Base-by-base conservation (phyloP, 2,113 vertebrate species). In the Austrofundulus limnaeus region DNA sequence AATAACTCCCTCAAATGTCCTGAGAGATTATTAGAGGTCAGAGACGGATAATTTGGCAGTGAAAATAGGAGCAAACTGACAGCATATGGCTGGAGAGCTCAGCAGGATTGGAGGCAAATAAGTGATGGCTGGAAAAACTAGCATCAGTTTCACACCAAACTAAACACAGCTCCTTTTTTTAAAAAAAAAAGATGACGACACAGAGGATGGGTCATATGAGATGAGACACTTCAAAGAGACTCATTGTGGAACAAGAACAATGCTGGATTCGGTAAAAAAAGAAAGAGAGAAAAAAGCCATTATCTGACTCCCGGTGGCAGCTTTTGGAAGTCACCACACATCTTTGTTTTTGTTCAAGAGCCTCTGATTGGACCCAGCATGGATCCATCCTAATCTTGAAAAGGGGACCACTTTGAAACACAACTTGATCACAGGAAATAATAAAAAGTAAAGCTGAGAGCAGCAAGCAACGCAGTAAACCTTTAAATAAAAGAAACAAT, bases 161-260 rank as follows among this genome's bases (percentile, higher is more conserved):
- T 34, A 57, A 83, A 78, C 41, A 43, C 49, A 61, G 8, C 54
- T 17, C 54, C 69, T 66, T 77, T 77, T 50, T 52, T n/a, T n/a
- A n/a, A n/a, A n/a, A n/a, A n/a, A n/a, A n/a, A n/a, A 50, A 67
- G 66, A 70, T 21, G 70, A 81, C 42, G 20, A 77, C 64, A 75
- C 59, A 39, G 69, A 19, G 41, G 62, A 69, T 15, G 48, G 58
- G 64, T 80, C 7, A 50, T 66, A 57, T 39, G n/a, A 43, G 70
- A 60, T 59, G 71, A 13, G 82, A 34, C 69, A 51, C 82, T 84
- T 88, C 78, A 86, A 86, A 90, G 64, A 75, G 34, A 54, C 47
- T 70, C 77, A 75, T 86, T 89, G 88, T 87, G 20, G 25, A 39
- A 25, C 17, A 83, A 89, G 77, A 88, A 84, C 58, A 57, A 71